phyloP scores from a whole-genome alignment of 1,140 invertebrate genomes.

The Drosophila bifasciata region DNA sequence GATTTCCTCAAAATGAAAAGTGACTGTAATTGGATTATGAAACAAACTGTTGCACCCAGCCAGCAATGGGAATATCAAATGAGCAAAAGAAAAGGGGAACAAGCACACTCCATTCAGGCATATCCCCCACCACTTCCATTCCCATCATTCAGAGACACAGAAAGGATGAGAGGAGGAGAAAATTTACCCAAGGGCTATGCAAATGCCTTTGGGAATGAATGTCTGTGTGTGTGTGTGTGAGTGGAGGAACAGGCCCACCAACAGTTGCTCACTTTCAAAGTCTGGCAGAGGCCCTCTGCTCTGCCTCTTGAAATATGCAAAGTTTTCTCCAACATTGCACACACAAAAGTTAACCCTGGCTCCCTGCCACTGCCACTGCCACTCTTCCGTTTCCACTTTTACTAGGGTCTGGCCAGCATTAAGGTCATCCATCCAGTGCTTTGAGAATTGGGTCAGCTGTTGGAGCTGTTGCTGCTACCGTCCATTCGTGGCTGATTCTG shows the following conservation, averaged over 20 bases:
- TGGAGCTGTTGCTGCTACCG: background rate
- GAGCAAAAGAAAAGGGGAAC: background rate
- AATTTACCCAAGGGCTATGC: slow-evolving; percentile 26
- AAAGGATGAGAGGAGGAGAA: background rate
- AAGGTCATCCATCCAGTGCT: slow-evolving; percentile 29
- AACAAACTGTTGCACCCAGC: slow-evolving; percentile 36
- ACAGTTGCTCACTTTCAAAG: slow-evolving; percentile 38
- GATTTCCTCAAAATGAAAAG: slow-evolving; percentile 61
- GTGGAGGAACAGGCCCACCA: slow-evolving; percentile 13
- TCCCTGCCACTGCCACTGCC: slow-evolving; percentile 27
- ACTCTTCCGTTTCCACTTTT: no score
- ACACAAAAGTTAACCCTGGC: slow-evolving; percentile 36
- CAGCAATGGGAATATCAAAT: slow-evolving; percentile 26
- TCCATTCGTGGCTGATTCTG: slow-evolving; percentile 42
- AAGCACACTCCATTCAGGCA: slow-evolving; percentile 37
- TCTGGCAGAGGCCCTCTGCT: slow-evolving; percentile 11
- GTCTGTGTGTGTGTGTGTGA: slow-evolving; percentile 3
- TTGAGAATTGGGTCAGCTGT: slow-evolving; percentile 42
- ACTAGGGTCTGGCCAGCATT: slow-evolving; percentile 14
- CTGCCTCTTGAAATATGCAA: slow-evolving; percentile 39
- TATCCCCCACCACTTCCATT: slow-evolving; percentile 8
- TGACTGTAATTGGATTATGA: slow-evolving; percentile 75
- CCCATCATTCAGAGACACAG: slow-evolving; percentile 7
- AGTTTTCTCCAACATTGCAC: slow-evolving; percentile 51
- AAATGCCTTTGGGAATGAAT: slow-evolving; percentile 42